Percentiles rank a stretch among this genome's conserved stretches.
phyloP scores from a whole-genome alignment of 2,113 vertebrate species.

The Varanus salvator region DNA sequence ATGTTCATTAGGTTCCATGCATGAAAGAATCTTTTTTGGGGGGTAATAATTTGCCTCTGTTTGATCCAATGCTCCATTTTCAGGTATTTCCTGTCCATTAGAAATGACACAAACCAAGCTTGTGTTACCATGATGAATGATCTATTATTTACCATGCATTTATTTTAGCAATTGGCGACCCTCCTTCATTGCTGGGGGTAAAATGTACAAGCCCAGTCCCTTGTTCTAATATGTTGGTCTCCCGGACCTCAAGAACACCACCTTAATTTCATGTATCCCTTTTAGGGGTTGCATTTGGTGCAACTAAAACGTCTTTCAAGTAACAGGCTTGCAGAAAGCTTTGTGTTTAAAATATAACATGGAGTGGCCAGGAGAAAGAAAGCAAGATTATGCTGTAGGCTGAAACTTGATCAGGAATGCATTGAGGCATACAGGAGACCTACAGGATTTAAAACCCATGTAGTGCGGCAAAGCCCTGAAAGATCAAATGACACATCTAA shows the following conservation, averaged over 20 bases:
- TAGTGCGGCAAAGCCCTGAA: neutral
- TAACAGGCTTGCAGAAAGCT: neutral
- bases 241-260: neutral
- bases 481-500: neutral
- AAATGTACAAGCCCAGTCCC: neutral
- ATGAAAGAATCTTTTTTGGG: neutral
- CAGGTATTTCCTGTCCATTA: neutral
- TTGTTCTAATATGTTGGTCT: neutral
- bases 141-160: neutral
- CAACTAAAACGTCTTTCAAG: neutral
- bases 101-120: neutral
- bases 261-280: neutral
- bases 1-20: neutral
- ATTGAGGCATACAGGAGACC: neutral
- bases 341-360: neutral
- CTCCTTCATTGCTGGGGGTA: neutral
- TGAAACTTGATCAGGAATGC: constrained; percentile 8
- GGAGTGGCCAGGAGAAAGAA: too few species aligned
- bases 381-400: neutral
- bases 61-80: neutral
- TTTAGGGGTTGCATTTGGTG: neutral
- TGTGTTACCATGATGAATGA: neutral
- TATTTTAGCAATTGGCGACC: neutral
- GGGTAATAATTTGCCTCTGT: neutral
- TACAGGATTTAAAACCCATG: neutral